phyloP scores from a whole-genome alignment of 2,113 vertebrate genomes.

The Vicugna pacos region DNA sequence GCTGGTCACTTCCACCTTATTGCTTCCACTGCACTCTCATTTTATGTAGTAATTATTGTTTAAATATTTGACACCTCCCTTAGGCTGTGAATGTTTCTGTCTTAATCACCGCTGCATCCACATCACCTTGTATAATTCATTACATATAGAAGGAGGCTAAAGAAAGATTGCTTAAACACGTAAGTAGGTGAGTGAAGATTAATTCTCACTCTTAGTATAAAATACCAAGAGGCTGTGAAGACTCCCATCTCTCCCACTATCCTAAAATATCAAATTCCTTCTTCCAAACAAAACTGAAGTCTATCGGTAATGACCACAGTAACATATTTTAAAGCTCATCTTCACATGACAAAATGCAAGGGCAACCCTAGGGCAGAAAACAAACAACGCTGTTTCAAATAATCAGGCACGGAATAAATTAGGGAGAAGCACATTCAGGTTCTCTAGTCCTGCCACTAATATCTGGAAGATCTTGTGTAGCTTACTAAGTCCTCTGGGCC shows the following conservation, averaged over 20 bases:
- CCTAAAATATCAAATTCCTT: not conserved
- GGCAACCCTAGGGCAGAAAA: not conserved
- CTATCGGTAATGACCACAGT: not conserved
- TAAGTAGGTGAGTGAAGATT: not conserved
- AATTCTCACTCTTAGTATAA: not conserved
- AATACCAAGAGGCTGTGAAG: not conserved
- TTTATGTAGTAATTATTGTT: not conserved
- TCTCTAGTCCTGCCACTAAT: not conserved
- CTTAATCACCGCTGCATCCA: not conserved
- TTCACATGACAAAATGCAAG: constrained; percentile 36
- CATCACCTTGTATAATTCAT: not conserved
- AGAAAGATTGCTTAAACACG: not conserved
- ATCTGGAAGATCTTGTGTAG: not conserved
- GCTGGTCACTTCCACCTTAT: not conserved
- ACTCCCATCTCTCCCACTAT: not conserved
- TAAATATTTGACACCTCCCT: not conserved
- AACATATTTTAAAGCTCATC: not conserved
- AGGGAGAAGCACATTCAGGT: not conserved
- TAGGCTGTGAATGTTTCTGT: not conserved
- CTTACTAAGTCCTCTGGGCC: not conserved
- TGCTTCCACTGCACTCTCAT: not conserved
- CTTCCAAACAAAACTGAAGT: not conserved
- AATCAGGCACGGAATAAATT: not conserved
- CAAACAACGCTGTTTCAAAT: not conserved
- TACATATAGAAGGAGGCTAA: not conserved